Evolutionary conservation across 2,888 invertebrate genomes (phyloP).

Genomic region (Athalia circularis): DNA sequence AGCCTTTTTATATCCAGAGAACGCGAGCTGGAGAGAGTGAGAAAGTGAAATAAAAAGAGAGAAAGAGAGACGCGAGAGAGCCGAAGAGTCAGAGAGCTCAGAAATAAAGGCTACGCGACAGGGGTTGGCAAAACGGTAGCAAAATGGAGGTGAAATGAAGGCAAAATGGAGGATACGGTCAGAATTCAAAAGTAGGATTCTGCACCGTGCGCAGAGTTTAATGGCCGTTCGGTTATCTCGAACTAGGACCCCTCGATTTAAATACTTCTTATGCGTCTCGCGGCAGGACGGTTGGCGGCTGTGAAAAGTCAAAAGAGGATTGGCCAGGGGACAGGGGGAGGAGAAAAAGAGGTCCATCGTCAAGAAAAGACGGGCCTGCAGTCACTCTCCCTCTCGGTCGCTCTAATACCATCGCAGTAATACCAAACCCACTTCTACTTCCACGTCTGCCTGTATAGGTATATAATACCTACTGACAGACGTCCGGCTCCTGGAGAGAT

Average conservation of each 20-base stretch:
- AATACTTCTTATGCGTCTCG: conserved; percentile 12
- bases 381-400: not conserved
- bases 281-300: not conserved
- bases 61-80: conserved; percentile 45
- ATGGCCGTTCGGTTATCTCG: conserved; percentile 21
- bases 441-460: not conserved
- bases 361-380: not conserved
- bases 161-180: conserved; percentile 47
- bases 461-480: conserved; percentile 15
- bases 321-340: too few relatives aligned
- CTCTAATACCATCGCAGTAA: not conserved
- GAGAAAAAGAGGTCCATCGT: not conserved
- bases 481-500: conserved; percentile 11
- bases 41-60: conserved; percentile 29
- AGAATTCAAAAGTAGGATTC: conserved; percentile 48
- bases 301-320: too few relatives aligned
- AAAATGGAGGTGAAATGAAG: conserved; percentile 41
- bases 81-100: conserved; percentile 53
- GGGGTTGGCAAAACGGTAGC: conserved; percentile 40
- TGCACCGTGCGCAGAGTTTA: conserved; percentile 8
- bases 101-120: conserved; percentile 37
- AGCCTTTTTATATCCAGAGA: conserved; percentile 60
- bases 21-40: conserved; percentile 49
- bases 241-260: conserved; percentile 23
- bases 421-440: not conserved